Percentiles rank a stretch among this genome's conserved stretches.
Conservation (phyloP, 2,888 invertebrate genomes). For the Incurvaria masculella region DNA sequence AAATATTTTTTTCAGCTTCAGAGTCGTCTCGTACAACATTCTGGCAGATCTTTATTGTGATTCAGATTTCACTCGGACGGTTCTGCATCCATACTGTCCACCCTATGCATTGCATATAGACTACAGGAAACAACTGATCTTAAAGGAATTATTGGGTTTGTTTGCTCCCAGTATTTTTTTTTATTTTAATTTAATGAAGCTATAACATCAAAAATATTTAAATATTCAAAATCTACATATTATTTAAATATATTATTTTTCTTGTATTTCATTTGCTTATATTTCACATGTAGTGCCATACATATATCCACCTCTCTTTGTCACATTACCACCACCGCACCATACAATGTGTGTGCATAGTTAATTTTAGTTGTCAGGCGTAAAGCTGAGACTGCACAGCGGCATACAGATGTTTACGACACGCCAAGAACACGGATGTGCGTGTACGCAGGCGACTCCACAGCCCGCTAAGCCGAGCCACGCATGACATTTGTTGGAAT, state of each 20-base stretch:
- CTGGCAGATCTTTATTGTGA: conserved; percentile 90
- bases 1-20: conserved; percentile 67
- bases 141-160: conserved; percentile 83
- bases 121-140: conserved; percentile 81
- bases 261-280: conserved; percentile 8
- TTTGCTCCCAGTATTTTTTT: not conserved
- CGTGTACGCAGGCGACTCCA: too few species aligned
- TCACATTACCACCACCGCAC: too few species aligned
- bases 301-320: too few species aligned
- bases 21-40: conserved; percentile 87
- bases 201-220: too few species aligned
- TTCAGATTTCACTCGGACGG: conserved; percentile 69
- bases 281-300: too few species aligned
- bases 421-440: too few species aligned
- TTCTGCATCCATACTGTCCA: conserved; percentile 83
- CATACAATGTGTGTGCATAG: too few species aligned
- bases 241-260: not conserved
- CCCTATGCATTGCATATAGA: conserved; percentile 75
- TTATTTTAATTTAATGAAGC: conserved; percentile 2
- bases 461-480: too few species aligned
- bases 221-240: not conserved
- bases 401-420: too few species aligned
- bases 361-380: too few species aligned
- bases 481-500: too few species aligned
- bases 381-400: too few species aligned